A percentile compares a stretch with the other conserved stretches of the same genome.
Evolutionary conservation across 2,888 invertebrate species (phyloP).

Genomic region (Meiosimyza decipiens): DNA sequence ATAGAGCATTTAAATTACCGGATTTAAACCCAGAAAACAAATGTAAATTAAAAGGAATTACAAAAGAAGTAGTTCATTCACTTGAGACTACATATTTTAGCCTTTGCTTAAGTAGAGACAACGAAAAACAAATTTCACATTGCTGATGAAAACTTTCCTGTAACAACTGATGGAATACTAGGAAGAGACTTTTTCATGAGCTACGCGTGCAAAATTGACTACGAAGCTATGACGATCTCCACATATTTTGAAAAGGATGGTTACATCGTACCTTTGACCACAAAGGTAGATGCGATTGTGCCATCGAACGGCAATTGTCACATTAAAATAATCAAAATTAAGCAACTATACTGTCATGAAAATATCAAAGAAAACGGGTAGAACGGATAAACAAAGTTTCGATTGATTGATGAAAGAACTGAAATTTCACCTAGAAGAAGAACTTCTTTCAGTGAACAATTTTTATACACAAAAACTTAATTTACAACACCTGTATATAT

Average conservation of each 20-base stretch:
- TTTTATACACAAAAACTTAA: no score
- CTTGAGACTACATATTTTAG: neutral
- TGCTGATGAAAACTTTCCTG: neutral
- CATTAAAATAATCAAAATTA: neutral
- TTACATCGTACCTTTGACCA: neutral
- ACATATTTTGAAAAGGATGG: neutral
- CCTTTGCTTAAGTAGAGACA: neutral
- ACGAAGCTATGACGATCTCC: neutral
- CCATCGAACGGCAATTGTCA: no score
- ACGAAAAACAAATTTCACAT: neutral
- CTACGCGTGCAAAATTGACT: neutral
- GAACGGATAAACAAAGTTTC: no score
- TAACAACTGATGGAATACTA: neutral
- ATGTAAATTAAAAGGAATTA: neutral
- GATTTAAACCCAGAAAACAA: neutral
- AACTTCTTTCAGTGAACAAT: no score
- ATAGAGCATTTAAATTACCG: conserved; percentile 9
- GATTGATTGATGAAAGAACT: no score
- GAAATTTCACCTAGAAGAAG: no score
- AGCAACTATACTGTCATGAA: no score
- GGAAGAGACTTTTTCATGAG: neutral
- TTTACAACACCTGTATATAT: no score
- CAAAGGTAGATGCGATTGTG: neutral
- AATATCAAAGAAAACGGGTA: no score
- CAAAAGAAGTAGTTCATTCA: conserved; percentile 2